phyloP scores from a whole-genome alignment of 1,140 invertebrate species.

The Mylabris phalerata region DNA sequence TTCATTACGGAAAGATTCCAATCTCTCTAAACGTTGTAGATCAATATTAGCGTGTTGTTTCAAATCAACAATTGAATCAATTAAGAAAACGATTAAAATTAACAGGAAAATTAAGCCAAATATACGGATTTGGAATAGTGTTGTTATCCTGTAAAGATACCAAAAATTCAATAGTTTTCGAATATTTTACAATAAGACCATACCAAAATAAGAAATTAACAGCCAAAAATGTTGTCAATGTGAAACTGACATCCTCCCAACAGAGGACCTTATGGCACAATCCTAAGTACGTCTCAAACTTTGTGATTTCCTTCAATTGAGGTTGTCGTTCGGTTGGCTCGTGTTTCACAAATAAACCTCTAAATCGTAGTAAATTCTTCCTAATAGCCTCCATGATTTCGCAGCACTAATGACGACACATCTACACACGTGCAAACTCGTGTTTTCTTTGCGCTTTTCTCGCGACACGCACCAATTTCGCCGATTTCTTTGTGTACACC shows the following conservation, averaged over 20 bases:
- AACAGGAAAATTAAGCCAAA: slow-evolving; percentile 22
- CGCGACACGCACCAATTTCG: too few species aligned
- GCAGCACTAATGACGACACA: too few species aligned
- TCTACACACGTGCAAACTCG: too few species aligned
- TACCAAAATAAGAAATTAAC: slow-evolving; percentile 19
- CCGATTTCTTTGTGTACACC: too few species aligned
- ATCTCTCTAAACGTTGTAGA: slow-evolving; percentile 8
- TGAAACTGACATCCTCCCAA: slow-evolving; percentile 24
- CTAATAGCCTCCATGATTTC: too few species aligned
- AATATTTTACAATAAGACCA: not conserved
- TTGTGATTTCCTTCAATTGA: slow-evolving; percentile 9
- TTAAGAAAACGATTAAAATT: slow-evolving; percentile 11
- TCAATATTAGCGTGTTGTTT: not conserved
- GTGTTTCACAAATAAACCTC: too few species aligned
- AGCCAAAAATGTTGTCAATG: slow-evolving; percentile 18
- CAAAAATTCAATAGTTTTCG: not conserved
- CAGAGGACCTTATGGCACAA: slow-evolving; percentile 18
- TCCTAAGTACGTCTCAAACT: slow-evolving; percentile 22
- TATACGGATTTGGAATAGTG: slow-evolving; percentile 20
- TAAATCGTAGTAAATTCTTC: too few species aligned
- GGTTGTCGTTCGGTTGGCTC: too few species aligned
- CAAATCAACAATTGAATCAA: slow-evolving; percentile 19
- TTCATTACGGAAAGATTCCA: slow-evolving; percentile 4
- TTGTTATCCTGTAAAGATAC: slow-evolving; percentile 21
- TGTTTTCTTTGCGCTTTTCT: too few species aligned